A percentile compares a stretch with the other conserved stretches of the same genome.
phyloP scores from a whole-genome alignment of 2,888 invertebrate species.

The Antitype chi region DNA sequence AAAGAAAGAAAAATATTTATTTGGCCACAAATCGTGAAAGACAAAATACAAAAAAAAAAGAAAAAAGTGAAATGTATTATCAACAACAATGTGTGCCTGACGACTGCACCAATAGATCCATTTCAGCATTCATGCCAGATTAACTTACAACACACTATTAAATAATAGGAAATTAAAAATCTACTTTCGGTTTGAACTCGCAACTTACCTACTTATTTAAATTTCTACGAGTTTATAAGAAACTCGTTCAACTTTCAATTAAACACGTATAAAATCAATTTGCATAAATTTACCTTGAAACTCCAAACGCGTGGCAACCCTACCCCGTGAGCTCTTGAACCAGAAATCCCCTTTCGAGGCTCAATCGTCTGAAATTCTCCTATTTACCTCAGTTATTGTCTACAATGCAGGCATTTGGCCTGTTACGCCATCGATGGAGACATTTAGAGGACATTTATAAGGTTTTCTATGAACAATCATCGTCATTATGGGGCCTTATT shows the following conservation, averaged over 20 bases:
- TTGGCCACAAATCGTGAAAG: too few species aligned
- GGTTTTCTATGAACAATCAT: neutral
- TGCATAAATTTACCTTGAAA: neutral
- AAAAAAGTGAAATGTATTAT: too few species aligned
- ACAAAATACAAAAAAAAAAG: too few species aligned
- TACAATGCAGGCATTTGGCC: conserved; percentile 9
- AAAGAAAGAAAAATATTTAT: neutral
- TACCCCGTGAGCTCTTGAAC: conserved; percentile 10
- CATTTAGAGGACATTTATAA: neutral
- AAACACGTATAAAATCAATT: neutral
- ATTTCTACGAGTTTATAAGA: neutral
- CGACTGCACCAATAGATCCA: too few species aligned
- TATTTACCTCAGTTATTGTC: conserved; percentile 29
- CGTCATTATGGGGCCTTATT: neutral
- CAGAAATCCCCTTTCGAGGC: conserved; percentile 16
- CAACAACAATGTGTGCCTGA: too few species aligned
- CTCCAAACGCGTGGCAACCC: conserved; percentile 3
- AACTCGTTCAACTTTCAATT: neutral
- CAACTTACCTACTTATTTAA: neutral
- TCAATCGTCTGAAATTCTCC: conserved; percentile 40
- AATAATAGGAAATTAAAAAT: neutral
- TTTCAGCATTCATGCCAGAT: too few species aligned
- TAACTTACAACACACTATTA: too few species aligned
- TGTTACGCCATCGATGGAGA: neutral
- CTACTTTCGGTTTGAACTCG: neutral